Evolutionary conservation across 1,140 invertebrate species (phyloP).

Genomic region (Meloidogyne chitwoodi): DNA sequence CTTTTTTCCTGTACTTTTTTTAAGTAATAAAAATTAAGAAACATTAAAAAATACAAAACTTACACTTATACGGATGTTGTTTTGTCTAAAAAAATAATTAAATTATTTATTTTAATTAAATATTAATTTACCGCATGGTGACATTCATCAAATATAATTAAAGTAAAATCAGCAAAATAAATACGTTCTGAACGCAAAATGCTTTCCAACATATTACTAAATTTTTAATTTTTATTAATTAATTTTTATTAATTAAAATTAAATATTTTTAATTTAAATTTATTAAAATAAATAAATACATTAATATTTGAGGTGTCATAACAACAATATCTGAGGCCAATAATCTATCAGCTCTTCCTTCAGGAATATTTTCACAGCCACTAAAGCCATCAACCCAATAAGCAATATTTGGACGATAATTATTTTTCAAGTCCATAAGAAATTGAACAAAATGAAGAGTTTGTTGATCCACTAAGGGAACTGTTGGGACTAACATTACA

Average conservation of each 20-base stretch:
- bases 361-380: conserved; percentile 25
- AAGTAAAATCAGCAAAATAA: conserved; percentile 40
- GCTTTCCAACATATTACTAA: conserved; percentile 47
- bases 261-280: conserved; percentile 9
- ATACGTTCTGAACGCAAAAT: conserved; percentile 24
- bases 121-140: conserved; percentile 25
- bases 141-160: conserved; percentile 50
- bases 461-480: conserved; percentile 48
- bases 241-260: background rate
- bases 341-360: conserved; percentile 24
- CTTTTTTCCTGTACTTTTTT: too few species aligned
- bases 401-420: background rate
- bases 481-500: conserved; percentile 48
- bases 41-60: background rate
- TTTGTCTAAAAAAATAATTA: background rate
- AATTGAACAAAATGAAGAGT: conserved; percentile 17
- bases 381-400: conserved; percentile 38
- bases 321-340: conserved; percentile 39
- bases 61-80: conserved; percentile 43
- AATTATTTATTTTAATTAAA: background rate
- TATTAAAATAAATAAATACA: conserved; percentile 16
- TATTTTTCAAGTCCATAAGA: conserved; percentile 5
- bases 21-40: too few species aligned
- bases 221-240: background rate
- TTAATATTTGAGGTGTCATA: conserved; percentile 49